Evolutionary conservation across 2,113 vertebrate species (phyloP), one percentile per base, ranked within the genome.

Genomic region (Gobius niger): DNA sequence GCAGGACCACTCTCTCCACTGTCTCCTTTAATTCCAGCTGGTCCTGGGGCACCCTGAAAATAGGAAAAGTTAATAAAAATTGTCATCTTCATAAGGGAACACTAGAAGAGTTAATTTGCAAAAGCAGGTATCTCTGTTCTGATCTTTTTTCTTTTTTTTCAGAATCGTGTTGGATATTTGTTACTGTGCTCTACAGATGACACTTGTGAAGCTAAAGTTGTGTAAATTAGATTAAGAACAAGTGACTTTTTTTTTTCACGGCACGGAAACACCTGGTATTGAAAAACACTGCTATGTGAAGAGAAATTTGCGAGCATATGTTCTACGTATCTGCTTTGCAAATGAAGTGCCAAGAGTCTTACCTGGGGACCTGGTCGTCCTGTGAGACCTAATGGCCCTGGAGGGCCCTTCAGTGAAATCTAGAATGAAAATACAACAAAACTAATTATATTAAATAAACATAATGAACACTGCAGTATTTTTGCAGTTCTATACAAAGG

Each of bases 341-440:
- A 34, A 34, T 34, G 24, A 34, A 34, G 7, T 57, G 6, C 14
- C 7, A 7, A 11, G 10, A 6, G 34, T 76, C 92, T 93, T 84
- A 98, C 96, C 92, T 94, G 0, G 0, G 95, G 95, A 3, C 96
- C 96, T 0, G 93, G 85, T 63, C 95, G 90, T 4, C 96, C 96
- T 0, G 94, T 90, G 19, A 98, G 91, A 52, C 96, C 96, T 73
- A 91, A 8, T 0, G 94, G 89, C 50, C 96, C 96, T 11, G 96
- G 89, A 19, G 94, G 94, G 0, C 96, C 96, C 79, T 91, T 94
- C 91, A 96, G 82, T 62, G 96, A 92, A 1, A 98, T 86, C 96
- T 98, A 82, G 16, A 86, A 71, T 70, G 64, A 72, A 82, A 67
- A 68, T 15, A 77, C 9, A 66, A 15, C 34, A 40, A 40, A 60